Percentiles rank a stretch among this genome's conserved stretches.
Evolutionary conservation across 2,113 vertebrate genomes (phyloP).

Genomic region (Nerophis ophidion): DNA sequence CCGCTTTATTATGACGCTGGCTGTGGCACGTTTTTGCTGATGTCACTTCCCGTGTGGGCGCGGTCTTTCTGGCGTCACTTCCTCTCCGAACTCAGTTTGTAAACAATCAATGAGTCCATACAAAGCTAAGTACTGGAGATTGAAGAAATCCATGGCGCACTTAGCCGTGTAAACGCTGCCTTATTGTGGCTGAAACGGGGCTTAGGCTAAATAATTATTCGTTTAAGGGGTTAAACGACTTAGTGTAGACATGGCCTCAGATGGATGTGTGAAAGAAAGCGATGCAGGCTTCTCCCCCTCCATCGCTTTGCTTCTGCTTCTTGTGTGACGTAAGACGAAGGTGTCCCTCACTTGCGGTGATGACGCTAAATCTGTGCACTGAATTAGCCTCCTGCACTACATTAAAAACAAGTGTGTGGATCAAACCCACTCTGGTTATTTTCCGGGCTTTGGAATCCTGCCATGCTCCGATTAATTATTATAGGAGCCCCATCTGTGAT

Average conservation of each 20-base stretch:
- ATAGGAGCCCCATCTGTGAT: constrained; percentile 69
- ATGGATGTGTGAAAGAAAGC: constrained; percentile 41
- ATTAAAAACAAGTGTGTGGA: constrained; percentile 71
- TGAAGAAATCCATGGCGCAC: too few species aligned
- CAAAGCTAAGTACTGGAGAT: too few species aligned
- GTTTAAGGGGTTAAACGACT: too few species aligned
- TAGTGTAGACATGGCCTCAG: not conserved
- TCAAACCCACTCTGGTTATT: constrained; percentile 69
- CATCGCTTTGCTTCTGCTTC: constrained; percentile 38
- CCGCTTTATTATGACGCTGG: too few species aligned
- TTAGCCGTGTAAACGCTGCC: too few species aligned
- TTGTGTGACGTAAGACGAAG: constrained; percentile 35
- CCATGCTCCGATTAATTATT: constrained; percentile 73
- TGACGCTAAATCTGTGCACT: constrained; percentile 65
- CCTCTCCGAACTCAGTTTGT: too few species aligned
- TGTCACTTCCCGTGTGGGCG: too few species aligned
- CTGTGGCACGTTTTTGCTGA: too few species aligned
- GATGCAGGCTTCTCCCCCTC: constrained; percentile 40
- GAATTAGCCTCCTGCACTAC: constrained; percentile 66
- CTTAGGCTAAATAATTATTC: too few species aligned
- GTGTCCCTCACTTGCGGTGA: constrained; percentile 62
- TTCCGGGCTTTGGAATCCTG: constrained; percentile 65
- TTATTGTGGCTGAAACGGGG: too few species aligned
- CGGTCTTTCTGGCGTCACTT: too few species aligned
- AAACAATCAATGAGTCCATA: too few species aligned